Conservation (phyloP, 2,113 vertebrate genomes). For the Odocoileus hemionus region DNA sequence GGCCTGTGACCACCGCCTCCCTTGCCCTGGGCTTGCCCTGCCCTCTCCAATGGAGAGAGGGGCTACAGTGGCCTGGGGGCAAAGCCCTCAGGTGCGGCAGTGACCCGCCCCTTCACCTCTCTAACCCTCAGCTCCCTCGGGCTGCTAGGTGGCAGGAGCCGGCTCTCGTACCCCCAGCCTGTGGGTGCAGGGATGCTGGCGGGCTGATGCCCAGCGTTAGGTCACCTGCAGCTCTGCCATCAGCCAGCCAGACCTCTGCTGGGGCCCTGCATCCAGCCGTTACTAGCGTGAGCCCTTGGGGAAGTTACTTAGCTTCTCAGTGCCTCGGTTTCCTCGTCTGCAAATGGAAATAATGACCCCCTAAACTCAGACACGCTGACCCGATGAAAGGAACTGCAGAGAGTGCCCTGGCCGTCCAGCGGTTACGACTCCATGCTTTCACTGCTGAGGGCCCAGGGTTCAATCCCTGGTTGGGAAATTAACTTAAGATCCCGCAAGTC, state of each 20-base stretch:
- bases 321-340: neutral
- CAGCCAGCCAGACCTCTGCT: too few species aligned
- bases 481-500: neutral
- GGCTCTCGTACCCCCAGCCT: rapidly evolving
- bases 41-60: neutral
- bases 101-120: neutral
- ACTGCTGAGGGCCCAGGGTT: neutral
- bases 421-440: neutral
- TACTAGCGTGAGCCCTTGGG: neutral
- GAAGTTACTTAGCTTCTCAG: neutral
- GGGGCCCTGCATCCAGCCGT: neutral
- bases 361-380: neutral
- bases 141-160: neutral
- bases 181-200: rapidly evolving
- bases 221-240: rapidly evolving
- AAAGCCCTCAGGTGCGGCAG: neutral
- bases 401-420: rapidly evolving
- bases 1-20: neutral
- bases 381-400: neutral
- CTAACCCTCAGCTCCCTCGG: neutral
- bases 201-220: rapidly evolving
- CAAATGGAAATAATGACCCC: neutral
- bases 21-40: neutral
- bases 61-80: neutral
- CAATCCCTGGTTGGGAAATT: neutral